These are phyloP conservation scores for Nothocercus nigrocapillus DNA, from an alignment of 2,113 vertebrate species.

Conservation along the genomic window DNA sequence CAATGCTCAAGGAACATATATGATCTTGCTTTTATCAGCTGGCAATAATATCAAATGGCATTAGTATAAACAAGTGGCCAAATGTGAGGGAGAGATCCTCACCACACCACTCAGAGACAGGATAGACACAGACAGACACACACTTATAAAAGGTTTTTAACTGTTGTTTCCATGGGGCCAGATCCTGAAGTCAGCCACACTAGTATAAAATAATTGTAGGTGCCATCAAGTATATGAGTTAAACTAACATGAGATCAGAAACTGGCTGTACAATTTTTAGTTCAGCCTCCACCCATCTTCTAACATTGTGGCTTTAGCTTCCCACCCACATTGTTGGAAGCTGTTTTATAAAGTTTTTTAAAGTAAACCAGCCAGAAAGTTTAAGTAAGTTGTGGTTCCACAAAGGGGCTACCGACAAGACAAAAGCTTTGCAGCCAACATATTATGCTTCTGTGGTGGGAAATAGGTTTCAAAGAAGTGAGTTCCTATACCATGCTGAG, in stretches of 20 bases:
- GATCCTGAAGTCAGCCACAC: background rate
- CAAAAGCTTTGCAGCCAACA: background rate
- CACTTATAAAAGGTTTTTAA: background rate
- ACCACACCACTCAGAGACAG: background rate
- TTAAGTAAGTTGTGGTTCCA: background rate
- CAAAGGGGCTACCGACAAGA: background rate
- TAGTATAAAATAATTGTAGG: background rate
- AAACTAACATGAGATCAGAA: slow-evolving; percentile 59
- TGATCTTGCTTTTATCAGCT: background rate
- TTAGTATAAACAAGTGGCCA: background rate
- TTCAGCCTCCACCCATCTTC: slow-evolving; percentile 49
- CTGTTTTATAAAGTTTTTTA: background rate
- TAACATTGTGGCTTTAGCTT: slow-evolving; percentile 7
- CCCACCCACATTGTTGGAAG: slow-evolving; percentile 43
- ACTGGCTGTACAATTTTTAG: slow-evolving; percentile 35
- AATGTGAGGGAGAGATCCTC: background rate
- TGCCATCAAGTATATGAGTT: background rate
- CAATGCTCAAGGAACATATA: background rate
- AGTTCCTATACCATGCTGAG: background rate
- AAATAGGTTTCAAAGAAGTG: background rate
- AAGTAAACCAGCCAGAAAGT: slow-evolving; percentile 3
- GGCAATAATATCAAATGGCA: background rate
- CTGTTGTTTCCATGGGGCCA: accelerated
- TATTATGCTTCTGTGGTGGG: background rate
- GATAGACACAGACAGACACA: background rate